phyloP scores from a whole-genome alignment of 92 coral and sea anemone genomes.

The Porites rus region DNA sequence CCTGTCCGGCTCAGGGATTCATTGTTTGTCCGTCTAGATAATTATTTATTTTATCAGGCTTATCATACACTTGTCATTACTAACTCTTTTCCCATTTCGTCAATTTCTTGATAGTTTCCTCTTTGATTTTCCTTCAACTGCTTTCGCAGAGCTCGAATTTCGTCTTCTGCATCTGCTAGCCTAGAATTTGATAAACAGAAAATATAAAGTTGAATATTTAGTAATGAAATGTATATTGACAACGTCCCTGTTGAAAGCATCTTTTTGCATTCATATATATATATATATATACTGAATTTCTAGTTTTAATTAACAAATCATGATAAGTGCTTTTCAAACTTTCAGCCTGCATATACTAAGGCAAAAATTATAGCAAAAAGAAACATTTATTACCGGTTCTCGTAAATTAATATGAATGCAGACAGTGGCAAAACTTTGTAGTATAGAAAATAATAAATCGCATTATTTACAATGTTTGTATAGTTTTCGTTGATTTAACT shows the following conservation, averaged over 20 bases:
- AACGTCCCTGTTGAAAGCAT: neutral
- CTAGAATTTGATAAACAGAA: slow-evolving; percentile 30
- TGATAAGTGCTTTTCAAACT: no score
- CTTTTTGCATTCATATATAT: neutral
- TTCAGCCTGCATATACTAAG: no score
- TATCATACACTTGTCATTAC: neutral
- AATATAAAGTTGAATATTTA: neutral
- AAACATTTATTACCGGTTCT: no score
- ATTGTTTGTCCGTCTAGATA: no score
- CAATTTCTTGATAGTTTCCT: slow-evolving; percentile 48
- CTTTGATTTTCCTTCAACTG: slow-evolving; percentile 35
- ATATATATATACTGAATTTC: no score
- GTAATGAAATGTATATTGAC: neutral
- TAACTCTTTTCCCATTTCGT: slow-evolving; percentile 58
- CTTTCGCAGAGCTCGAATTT: slow-evolving; percentile 39
- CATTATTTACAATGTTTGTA: neutral
- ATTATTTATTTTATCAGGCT: neutral
- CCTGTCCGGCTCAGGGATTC: no score
- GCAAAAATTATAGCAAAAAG: no score
- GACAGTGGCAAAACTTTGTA: no score
- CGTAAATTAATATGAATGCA: no score
- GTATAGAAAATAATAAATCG: no score
- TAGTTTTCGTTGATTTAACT: neutral
- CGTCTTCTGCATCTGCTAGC: slow-evolving; percentile 58
- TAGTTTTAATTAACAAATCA: no score